phyloP scores from a whole-genome alignment of 2,888 invertebrate genomes.

The Caenorhabditis imperialis region DNA sequence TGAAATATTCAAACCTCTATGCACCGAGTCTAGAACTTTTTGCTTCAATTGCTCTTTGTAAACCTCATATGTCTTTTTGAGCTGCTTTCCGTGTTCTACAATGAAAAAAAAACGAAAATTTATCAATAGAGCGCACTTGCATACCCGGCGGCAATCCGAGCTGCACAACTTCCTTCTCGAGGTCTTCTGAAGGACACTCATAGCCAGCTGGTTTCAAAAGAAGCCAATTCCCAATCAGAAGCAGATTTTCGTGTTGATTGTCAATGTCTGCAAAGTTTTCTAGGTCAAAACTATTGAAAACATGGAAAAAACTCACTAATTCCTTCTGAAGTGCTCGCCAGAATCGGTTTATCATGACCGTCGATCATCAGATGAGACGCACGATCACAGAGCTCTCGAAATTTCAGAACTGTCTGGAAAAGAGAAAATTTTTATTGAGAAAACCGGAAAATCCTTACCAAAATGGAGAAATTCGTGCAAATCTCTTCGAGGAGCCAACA shows the following conservation, averaged over 20 bases:
- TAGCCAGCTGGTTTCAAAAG: slow-evolving; percentile 45
- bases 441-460: too few species aligned
- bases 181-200: slow-evolving; percentile 35
- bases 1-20: too few species aligned
- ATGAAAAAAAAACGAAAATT: too few species aligned
- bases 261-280: slow-evolving; percentile 4
- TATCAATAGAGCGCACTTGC: neutral
- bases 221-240: slow-evolving; percentile 30
- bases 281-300: neutral
- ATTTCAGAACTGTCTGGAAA: slow-evolving; percentile 31
- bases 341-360: slow-evolving; percentile 26
- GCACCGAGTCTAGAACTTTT: slow-evolving; percentile 6
- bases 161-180: slow-evolving; percentile 40
- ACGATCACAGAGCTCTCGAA: slow-evolving; percentile 15
- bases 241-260: slow-evolving; percentile 9
- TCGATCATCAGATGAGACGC: slow-evolving; percentile 14
- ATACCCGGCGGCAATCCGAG: slow-evolving; percentile 31
- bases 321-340: slow-evolving; percentile 15
- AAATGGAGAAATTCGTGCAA: slow-evolving; percentile 22
- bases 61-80: slow-evolving; percentile 22
- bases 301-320: slow-evolving; percentile 1
- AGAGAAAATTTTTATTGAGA: too few species aligned
- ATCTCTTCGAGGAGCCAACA: slow-evolving; percentile 41
- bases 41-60: slow-evolving; percentile 12
- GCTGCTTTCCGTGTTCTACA: slow-evolving; percentile 26